Base-by-base conservation (phyloP, 1,140 invertebrate genomes). In the Drepana arcuata region DNA sequence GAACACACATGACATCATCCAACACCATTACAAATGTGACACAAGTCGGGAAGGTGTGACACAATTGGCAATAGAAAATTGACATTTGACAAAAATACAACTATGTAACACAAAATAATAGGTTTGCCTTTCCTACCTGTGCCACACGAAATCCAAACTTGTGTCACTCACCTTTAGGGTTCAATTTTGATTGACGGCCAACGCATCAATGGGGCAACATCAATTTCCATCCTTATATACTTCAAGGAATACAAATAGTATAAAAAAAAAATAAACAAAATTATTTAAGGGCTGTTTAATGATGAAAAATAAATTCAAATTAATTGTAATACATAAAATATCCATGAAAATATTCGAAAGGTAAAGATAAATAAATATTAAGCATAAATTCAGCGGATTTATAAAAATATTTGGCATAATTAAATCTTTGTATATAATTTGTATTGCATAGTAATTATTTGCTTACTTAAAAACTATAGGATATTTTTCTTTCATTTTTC, bases 41-140 rank as follows among this genome's bases (percentile, higher is more conserved):
- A 81, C 77, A 81, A 81, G 77, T 73, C 49, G 72, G 73, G 65
- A 81, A 78, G 72, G 77, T 75, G 75, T 81, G 77, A 81, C 77
- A 78, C 73, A 63, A 53, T 41, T 15, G 48, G 50, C 46, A 59
- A 35, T 37, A 42, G 32, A 12, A 27, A n/a, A n/a, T n/a, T 25
- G 14, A 46, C 29, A 28, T 43, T 39, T 36, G 31, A 26, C 45
- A 44, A 44, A 31, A 34, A 48, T 39, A 31, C 30, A 37, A 35
- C 27, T 37, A 30, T 21, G 41, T 40, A 37, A 43, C 33, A 41
- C 37, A 12, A 21, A 29, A 41, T n/a, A n/a, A n/a, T n/a, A n/a
- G 21, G 21, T 25, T 44, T 42, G 41, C 69, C 73, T 72, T 79
- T 77, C 77, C 74, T 81, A 79, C 72, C 77, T 81, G 77, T 81